Evolutionary conservation across 2,888 invertebrate species (phyloP), one percentile per base, ranked within the genome.

Genomic region (Drosophila atroscutellata): DNA sequence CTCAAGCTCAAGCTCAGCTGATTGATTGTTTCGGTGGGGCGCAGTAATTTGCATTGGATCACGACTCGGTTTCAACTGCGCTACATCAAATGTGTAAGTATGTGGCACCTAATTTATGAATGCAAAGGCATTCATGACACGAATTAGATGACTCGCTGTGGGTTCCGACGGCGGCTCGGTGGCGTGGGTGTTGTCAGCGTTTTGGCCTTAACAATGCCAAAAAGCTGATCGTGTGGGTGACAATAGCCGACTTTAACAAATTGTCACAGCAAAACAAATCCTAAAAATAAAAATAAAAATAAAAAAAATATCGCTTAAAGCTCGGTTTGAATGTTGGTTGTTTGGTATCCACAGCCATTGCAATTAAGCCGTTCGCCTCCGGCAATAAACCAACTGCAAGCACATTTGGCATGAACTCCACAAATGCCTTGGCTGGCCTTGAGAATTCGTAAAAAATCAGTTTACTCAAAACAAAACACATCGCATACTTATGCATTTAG

Each of bases 111-210:
- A 87, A 88, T 87, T 88, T 89, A 88, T 88, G 82, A 89, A 88
- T 83, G 87, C 89, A 83, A 85, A 76, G 75, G 67, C 86, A 88
- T 89, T 87, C 86, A 86, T 78, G 75, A 75, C 80, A 72, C 77
- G 81, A 88, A 86, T 83, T 87, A 88, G 85, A 86, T 87, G 82
- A 83, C 77, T 72, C 72, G 68, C 70, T 70, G 61, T 76, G 62
- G 34, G 60, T 52, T 66, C 64, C 69, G 26, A 28, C 37, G 28
- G 42, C 39, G 11, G 24, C 13, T 42, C 30, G 26, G 50, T 54
- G 37, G 75, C 56, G 86, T 87, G 80, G 83, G 86, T 76, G 85
- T 80, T 77, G 72, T 61, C 67, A 70, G 57, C n/a, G 45, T 63
- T 49, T 63, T 26, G 66, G 55, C 75, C 75, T 62, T 72, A 85